Evolutionary conservation across 2,888 invertebrate species (phyloP).

Genomic region (Tetrapedia diversipes): DNA sequence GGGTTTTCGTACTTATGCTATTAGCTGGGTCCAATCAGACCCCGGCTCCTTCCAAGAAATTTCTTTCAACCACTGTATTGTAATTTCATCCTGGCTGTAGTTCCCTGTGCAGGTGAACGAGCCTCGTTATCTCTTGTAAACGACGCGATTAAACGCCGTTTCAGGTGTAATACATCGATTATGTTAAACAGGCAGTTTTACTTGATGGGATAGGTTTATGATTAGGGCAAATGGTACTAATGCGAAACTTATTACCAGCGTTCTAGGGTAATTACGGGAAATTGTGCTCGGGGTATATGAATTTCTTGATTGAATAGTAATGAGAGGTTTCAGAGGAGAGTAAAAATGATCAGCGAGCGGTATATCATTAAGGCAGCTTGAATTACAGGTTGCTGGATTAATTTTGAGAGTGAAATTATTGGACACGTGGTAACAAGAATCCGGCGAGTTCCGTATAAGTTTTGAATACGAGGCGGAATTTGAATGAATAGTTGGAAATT

Average conservation of each 20-base stretch:
- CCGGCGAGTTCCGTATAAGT: too few relatives aligned
- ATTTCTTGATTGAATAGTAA: not conserved
- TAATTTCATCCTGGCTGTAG: conserved; percentile 19
- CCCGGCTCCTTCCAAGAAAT: too few relatives aligned
- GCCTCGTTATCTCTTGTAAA: not conserved
- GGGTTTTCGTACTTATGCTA: too few relatives aligned
- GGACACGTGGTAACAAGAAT: not conserved
- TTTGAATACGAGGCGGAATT: too few relatives aligned
- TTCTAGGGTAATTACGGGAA: not conserved
- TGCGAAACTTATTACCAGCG: not conserved
- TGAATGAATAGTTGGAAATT: too few relatives aligned
- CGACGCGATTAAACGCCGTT: conserved; percentile 1
- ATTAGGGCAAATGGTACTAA: not conserved
- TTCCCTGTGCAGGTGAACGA: not conserved
- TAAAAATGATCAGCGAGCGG: not conserved
- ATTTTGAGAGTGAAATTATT: not conserved
- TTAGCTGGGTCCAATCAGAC: too few relatives aligned
- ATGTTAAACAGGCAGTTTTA: not conserved
- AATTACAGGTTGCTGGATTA: not conserved
- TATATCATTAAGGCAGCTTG: not conserved
- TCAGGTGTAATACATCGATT: not conserved
- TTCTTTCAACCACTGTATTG: too few relatives aligned
- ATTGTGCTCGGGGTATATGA: not conserved
- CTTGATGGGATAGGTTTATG: not conserved
- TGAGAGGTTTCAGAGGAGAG: too few relatives aligned